phyloP scores from a whole-genome alignment of 1,140 invertebrate species.

The Marisa cornuarietis region DNA sequence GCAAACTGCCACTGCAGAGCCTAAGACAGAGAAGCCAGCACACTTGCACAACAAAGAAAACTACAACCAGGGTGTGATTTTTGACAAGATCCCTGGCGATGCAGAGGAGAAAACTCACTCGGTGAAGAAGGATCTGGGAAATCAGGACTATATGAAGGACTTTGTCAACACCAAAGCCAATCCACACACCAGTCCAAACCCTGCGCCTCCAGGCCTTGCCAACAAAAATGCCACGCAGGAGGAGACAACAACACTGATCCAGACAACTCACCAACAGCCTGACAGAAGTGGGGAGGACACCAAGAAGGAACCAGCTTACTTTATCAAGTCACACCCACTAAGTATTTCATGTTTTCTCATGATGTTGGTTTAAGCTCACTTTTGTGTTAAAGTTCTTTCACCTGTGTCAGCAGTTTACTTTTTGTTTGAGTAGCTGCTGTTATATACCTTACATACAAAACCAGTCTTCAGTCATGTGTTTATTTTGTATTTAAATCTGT shows the following conservation, averaged over 20 bases:
- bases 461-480: too few species aligned
- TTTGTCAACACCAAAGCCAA: slow-evolving; percentile 41
- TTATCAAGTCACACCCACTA: slow-evolving; percentile 42
- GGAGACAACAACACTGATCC: slow-evolving; percentile 17
- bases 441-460: too few species aligned
- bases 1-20: slow-evolving; percentile 13
- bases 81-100: background rate
- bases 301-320: slow-evolving; percentile 7
- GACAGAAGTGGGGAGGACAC: background rate
- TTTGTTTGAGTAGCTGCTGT: background rate
- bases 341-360: slow-evolving; percentile 30
- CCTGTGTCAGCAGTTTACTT: background rate
- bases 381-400: background rate
- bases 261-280: slow-evolving; percentile 1
- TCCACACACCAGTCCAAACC: slow-evolving; percentile 51
- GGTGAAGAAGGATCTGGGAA: slow-evolving; percentile 29
- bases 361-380: background rate
- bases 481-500: too few species aligned
- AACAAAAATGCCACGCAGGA: background rate
- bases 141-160: slow-evolving; percentile 26
- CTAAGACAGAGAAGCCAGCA: slow-evolving; percentile 5
- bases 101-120: slow-evolving; percentile 18
- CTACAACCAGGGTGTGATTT: slow-evolving; percentile 25
- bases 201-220: slow-evolving; percentile 40
- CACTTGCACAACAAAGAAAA: slow-evolving; percentile 10